phyloP scores from a whole-genome alignment of 2,888 invertebrate genomes.

The Drosophila barbarae region DNA sequence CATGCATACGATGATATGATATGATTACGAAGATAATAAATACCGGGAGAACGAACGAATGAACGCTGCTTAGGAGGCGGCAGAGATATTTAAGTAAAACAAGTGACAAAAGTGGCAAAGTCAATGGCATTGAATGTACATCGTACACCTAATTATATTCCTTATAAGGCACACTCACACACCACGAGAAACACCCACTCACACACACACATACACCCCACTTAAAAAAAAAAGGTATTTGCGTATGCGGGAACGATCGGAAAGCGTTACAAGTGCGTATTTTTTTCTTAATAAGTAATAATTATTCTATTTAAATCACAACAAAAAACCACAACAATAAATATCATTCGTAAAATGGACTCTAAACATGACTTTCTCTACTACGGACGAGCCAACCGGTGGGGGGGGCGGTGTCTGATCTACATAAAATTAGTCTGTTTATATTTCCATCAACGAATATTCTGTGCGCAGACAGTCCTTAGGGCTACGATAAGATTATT shows the following conservation, averaged over 20 bases:
- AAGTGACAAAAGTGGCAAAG: slow-evolving; percentile 27
- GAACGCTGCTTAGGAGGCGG: background rate
- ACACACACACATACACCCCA: slow-evolving; percentile 20
- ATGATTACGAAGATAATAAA: slow-evolving; percentile 52
- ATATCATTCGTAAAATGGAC: slow-evolving; percentile 66
- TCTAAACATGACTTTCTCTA: slow-evolving; percentile 19
- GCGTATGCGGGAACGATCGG: slow-evolving; percentile 17
- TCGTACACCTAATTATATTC: slow-evolving; percentile 54
- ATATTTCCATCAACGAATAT: slow-evolving; percentile 15
- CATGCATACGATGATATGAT: slow-evolving; percentile 50
- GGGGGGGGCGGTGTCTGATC: background rate
- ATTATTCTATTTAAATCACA: slow-evolving; percentile 65
- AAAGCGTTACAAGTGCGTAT: slow-evolving; percentile 44
- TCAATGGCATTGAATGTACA: slow-evolving; percentile 51
- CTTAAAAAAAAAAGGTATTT: slow-evolving; percentile 15
- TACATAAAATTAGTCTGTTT: slow-evolving; percentile 10
- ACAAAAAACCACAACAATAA: slow-evolving; percentile 66
- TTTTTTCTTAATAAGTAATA: slow-evolving; percentile 60
- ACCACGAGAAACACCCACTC: slow-evolving; percentile 9
- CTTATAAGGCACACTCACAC: slow-evolving; percentile 56
- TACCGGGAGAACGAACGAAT: slow-evolving; percentile 33
- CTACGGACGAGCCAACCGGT: background rate
- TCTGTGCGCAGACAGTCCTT: slow-evolving; percentile 15
- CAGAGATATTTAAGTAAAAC: slow-evolving; percentile 33
- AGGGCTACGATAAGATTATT: slow-evolving; percentile 1